Percentiles rank a stretch among this genome's conserved stretches.
These are phyloP conservation scores for Paramisgurnus dabryanus DNA, from an alignment of 2,113 vertebrate genomes.

Conservation along the genomic window DNA sequence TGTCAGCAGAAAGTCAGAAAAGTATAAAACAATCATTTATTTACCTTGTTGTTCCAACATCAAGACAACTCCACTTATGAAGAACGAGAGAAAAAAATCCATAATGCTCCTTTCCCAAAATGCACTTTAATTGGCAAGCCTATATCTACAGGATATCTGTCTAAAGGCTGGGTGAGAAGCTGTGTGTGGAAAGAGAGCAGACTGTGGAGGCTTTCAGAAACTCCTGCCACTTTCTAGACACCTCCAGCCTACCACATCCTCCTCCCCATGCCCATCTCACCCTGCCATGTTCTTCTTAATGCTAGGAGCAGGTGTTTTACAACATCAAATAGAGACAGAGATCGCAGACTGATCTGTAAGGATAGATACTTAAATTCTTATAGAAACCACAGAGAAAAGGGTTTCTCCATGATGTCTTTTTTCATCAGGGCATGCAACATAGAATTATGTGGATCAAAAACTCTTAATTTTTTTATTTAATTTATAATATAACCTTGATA, in stretches of 20 bases:
- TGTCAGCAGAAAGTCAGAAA: background rate
- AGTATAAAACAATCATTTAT: background rate
- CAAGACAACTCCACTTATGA: slow-evolving; percentile 47
- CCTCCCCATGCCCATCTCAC: slow-evolving; percentile 24
- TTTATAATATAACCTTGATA: too few species aligned
- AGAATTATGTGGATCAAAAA: background rate
- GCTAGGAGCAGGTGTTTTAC: slow-evolving; percentile 23
- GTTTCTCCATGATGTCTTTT: background rate
- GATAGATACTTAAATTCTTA: background rate
- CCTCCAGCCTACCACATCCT: slow-evolving; percentile 42
- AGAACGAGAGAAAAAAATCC: slow-evolving; percentile 52
- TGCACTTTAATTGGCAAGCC: background rate
- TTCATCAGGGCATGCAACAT: background rate
- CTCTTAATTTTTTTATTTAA: too few species aligned
- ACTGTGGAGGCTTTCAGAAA: slow-evolving; percentile 11
- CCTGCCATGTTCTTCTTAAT: background rate
- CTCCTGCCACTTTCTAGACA: slow-evolving; percentile 32
- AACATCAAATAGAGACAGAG: background rate
- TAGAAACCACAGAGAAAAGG: background rate
- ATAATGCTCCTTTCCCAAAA: slow-evolving; percentile 30
- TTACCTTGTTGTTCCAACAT: slow-evolving; percentile 61
- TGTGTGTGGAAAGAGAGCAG: slow-evolving; percentile 22
- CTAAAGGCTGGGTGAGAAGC: background rate
- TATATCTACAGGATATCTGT: slow-evolving; percentile 4
- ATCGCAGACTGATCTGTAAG: background rate